Percentiles rank a stretch among this genome's conserved stretches.
phyloP scores from a whole-genome alignment of 1,140 invertebrate genomes.

The Stegodyphus mimosarum region DNA sequence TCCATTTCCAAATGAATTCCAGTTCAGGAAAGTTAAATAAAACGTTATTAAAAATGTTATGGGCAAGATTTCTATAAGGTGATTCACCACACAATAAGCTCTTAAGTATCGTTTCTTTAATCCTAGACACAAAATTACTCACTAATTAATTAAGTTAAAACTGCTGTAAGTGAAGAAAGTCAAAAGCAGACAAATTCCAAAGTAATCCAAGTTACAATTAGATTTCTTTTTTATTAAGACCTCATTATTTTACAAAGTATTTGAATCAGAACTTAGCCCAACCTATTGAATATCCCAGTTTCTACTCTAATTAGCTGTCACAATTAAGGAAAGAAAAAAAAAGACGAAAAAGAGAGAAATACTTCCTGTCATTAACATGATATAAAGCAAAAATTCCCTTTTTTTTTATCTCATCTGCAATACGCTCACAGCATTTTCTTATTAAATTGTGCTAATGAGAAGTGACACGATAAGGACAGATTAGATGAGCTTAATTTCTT shows the following conservation, averaged over 20 bases:
- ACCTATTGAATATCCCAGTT: background rate
- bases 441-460: slow-evolving; percentile 17
- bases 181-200: slow-evolving; percentile 2
- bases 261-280: background rate
- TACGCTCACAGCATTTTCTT: too few relatives aligned
- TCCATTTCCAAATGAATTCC: too few relatives aligned
- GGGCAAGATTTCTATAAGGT: too few relatives aligned
- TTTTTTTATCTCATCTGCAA: slow-evolving; percentile 9
- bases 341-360: slow-evolving; percentile 20
- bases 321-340: slow-evolving; percentile 25
- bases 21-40: too few relatives aligned
- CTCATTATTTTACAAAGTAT: background rate
- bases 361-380: slow-evolving; percentile 42
- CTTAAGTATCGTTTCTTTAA: background rate
- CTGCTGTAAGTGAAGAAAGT: background rate
- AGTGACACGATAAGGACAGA: slow-evolving; percentile 20
- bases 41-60: too few relatives aligned
- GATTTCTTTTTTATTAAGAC: background rate
- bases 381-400: slow-evolving; percentile 40
- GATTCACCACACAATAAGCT: too few relatives aligned
- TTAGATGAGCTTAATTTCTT: slow-evolving; percentile 45
- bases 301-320: slow-evolving; percentile 24
- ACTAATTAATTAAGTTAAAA: background rate
- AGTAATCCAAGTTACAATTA: slow-evolving; percentile 6
- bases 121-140: background rate